Evolutionary conservation across 1,140 invertebrate genomes (phyloP).

Genomic region (Lepeophtheirus salmonis): DNA sequence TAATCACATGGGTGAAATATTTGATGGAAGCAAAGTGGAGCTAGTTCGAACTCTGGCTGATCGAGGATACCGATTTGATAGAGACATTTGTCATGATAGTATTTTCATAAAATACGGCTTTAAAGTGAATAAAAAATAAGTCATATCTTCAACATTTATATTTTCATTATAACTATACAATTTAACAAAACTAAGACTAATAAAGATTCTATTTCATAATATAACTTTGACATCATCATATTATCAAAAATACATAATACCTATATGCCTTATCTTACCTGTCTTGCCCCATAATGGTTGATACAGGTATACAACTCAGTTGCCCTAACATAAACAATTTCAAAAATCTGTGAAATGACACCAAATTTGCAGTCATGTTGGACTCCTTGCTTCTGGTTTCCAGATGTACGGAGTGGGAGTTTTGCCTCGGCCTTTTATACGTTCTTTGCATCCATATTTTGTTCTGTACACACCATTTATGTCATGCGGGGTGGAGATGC

Average conservation of each 20-base stretch:
- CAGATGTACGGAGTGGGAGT: slow-evolving; percentile 48
- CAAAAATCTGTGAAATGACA: background rate
- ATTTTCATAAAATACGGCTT: background rate
- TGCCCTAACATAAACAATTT: too few species aligned
- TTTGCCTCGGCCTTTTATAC: slow-evolving; percentile 55
- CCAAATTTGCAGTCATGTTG: slow-evolving; percentile 48
- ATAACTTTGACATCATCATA: too few species aligned
- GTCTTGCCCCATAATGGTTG: too few species aligned
- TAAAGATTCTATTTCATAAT: too few species aligned
- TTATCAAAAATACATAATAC: too few species aligned
- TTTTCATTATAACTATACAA: too few species aligned
- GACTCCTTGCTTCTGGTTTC: slow-evolving; percentile 64
- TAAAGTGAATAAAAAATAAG: background rate
- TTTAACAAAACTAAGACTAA: too few species aligned
- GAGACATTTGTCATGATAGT: background rate
- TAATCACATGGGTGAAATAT: slow-evolving; percentile 17
- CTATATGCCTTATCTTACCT: too few species aligned
- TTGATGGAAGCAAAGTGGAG: background rate
- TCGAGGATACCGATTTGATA: background rate
- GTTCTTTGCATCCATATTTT: slow-evolving; percentile 15
- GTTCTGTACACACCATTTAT: slow-evolving; percentile 51
- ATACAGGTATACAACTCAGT: too few species aligned
- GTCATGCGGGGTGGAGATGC: slow-evolving; percentile 62
- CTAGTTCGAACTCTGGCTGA: background rate
- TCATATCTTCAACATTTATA: too few species aligned